Percentiles rank a stretch among this genome's conserved stretches.
Evolutionary conservation across 1,140 invertebrate species (phyloP).

Genomic region (Orussus abietinus): DNA sequence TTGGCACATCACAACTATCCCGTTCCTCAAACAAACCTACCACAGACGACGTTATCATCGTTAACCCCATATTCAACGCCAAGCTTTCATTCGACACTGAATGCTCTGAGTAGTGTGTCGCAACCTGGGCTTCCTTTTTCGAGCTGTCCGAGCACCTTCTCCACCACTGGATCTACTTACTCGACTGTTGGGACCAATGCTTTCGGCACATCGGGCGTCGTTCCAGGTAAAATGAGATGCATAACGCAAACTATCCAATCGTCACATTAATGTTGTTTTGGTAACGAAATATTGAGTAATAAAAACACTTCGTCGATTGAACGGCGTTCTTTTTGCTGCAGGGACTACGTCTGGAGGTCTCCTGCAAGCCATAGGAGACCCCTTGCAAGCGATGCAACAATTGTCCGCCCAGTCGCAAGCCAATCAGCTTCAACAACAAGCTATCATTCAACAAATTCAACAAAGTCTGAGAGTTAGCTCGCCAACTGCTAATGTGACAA

Average conservation of each 20-base stretch:
- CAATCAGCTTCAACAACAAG: slow-evolving; percentile 49
- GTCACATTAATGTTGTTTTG: too few species aligned
- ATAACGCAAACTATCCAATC: too few species aligned
- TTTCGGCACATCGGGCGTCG: slow-evolving; percentile 43
- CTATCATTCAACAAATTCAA: slow-evolving; percentile 51
- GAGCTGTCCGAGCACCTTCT: slow-evolving; percentile 40
- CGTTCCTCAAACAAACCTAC: slow-evolving; percentile 36
- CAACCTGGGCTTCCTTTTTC: slow-evolving; percentile 44
- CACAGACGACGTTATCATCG: slow-evolving; percentile 39
- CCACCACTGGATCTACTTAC: slow-evolving; percentile 42
- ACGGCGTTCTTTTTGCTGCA: slow-evolving; percentile 17
- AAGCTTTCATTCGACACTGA: slow-evolving; percentile 43
- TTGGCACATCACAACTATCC: slow-evolving; percentile 44
- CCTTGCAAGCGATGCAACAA: slow-evolving; percentile 50
- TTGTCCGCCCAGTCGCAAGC: slow-evolving; percentile 50
- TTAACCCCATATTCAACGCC: slow-evolving; percentile 42
- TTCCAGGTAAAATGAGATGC: slow-evolving; percentile 44
- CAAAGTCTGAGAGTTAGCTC: slow-evolving; percentile 48
- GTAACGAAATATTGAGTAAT: too few species aligned
- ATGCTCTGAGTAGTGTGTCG: slow-evolving; percentile 36
- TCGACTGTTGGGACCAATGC: slow-evolving; percentile 50
- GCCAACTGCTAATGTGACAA: slow-evolving; percentile 36
- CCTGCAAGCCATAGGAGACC: slow-evolving; percentile 47
- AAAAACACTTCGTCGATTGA: too few species aligned
- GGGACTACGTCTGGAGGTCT: slow-evolving; percentile 42